Base-by-base conservation (phyloP, 1,140 invertebrate genomes). In the Panonychus citri region DNA sequence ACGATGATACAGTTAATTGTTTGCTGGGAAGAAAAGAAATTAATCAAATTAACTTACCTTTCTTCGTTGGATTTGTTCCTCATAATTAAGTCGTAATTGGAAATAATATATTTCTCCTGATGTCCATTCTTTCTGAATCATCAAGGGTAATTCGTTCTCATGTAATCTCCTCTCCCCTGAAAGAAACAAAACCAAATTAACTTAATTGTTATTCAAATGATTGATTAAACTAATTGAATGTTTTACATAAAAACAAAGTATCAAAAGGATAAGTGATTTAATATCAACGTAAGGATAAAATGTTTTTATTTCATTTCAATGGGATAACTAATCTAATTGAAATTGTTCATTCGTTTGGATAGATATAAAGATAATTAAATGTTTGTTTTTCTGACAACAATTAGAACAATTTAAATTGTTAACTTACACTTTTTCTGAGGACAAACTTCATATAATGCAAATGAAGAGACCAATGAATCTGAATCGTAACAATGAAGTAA, bases 401-500 rank as follows among this genome's bases (percentile, higher is more conserved):
- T n/a, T n/a, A n/a, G n/a, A n/a, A n/a, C n/a, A n/a, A n/a, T n/a
- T n/a, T n/a, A n/a, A 12, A 34, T 34, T 34, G 30, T 7, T 12
- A 55, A 58, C 64, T 60, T 60, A 66, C 64, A 63, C 43, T 62
- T 63, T 51, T 54, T 61, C 37, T 48, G 59, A 21, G 59, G 60
- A 43, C 57, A 62, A 28, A 87, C 83, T 74, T 88, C 85, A 71
- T 87, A 88, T 21, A 90, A 70, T 21, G 83, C 84, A 69, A 86
- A 90, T 67, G 82, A 78, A 66, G 85, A 82, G 1, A 84, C 80
- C 42, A 79, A 75, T 66, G 89, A 84, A 54, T 74, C 77, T 24
- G 79, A 85, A 67, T 79, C 83, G 65, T 85, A 87, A 70, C 84
- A 89, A 60, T 81, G 81, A 19, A 90, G 73, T 42, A 91, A 68